phyloP scores from a whole-genome alignment of 2,888 invertebrate genomes.

The Thereva nobilitata region DNA sequence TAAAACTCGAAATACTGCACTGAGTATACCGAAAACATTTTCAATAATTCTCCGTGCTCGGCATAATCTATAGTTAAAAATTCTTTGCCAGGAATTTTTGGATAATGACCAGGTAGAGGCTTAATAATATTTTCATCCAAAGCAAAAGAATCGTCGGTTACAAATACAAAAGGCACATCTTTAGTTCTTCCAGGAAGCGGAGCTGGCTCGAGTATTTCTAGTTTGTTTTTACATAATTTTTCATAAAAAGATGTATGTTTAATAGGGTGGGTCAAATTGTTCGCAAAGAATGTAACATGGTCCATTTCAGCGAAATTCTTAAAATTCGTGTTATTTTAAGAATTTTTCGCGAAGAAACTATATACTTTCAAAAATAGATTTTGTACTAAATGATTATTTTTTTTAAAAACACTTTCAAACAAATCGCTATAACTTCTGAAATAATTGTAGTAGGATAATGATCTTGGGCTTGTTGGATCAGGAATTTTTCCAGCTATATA shows the following conservation, averaged over 20 bases:
- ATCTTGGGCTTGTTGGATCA: too few species aligned
- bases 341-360: too few species aligned
- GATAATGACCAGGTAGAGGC: constrained; percentile 6
- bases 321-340: too few species aligned
- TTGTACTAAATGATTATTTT: too few species aligned
- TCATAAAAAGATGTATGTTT: constrained; percentile 9
- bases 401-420: too few species aligned
- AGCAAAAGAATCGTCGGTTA: neutral
- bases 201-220: neutral
- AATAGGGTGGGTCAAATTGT: too few species aligned
- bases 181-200: neutral
- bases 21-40: constrained; percentile 20
- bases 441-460: too few species aligned
- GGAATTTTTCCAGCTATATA: too few species aligned
- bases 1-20: constrained; percentile 13
- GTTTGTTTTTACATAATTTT: neutral
- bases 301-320: too few species aligned
- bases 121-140: constrained; percentile 10
- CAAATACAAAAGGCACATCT: constrained; percentile 1
- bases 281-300: too few species aligned
- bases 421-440: too few species aligned
- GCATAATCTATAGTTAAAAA: neutral
- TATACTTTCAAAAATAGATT: too few species aligned
- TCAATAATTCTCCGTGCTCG: constrained; percentile 1
- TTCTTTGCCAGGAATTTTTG: neutral